Evolutionary conservation across 2,888 invertebrate genomes (phyloP).

Genomic region (Ormyrus thymus): DNA sequence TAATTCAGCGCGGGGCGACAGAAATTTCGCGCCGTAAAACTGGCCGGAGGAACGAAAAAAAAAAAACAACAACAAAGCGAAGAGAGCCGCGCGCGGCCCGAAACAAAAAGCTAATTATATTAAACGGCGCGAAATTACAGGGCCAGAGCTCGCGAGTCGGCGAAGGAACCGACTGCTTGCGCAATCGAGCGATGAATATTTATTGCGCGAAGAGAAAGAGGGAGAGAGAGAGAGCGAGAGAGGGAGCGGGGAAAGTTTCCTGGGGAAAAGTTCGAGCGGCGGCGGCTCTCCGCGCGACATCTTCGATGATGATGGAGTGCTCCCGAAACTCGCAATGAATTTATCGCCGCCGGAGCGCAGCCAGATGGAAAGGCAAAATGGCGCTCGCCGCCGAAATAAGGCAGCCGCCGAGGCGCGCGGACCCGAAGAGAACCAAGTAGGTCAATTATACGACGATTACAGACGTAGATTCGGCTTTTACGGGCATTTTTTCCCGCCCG

Average conservation of each 20-base stretch:
- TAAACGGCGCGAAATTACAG: slow-evolving; percentile 67
- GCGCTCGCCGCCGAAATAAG: neutral
- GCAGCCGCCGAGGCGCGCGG: neutral
- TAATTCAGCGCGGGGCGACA: neutral
- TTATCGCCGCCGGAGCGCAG: slow-evolving; percentile 15
- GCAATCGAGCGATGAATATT: slow-evolving; percentile 55
- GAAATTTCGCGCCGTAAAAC: neutral
- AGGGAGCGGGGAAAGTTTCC: slow-evolving; percentile 34
- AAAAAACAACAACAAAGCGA: neutral
- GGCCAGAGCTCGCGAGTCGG: slow-evolving; percentile 15
- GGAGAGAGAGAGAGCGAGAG: neutral
- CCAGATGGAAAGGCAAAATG: slow-evolving; percentile 29
- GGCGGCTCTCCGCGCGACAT: slow-evolving; percentile 18
- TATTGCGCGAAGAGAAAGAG: slow-evolving; percentile 15
- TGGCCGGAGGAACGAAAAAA: too few relatives aligned
- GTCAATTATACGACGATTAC: slow-evolving; percentile 26
- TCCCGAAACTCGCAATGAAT: slow-evolving; percentile 35
- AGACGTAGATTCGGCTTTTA: slow-evolving; percentile 25
- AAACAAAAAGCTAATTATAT: slow-evolving; percentile 68
- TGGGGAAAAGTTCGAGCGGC: slow-evolving; percentile 38
- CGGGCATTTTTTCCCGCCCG: slow-evolving; percentile 4
- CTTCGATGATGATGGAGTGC: slow-evolving; percentile 50
- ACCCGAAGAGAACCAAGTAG: slow-evolving; percentile 13
- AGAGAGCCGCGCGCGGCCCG: neutral
- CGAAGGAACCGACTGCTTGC: neutral